Evolutionary conservation across 2,113 vertebrate species (phyloP).

Genomic region (Talpa occidentalis): DNA sequence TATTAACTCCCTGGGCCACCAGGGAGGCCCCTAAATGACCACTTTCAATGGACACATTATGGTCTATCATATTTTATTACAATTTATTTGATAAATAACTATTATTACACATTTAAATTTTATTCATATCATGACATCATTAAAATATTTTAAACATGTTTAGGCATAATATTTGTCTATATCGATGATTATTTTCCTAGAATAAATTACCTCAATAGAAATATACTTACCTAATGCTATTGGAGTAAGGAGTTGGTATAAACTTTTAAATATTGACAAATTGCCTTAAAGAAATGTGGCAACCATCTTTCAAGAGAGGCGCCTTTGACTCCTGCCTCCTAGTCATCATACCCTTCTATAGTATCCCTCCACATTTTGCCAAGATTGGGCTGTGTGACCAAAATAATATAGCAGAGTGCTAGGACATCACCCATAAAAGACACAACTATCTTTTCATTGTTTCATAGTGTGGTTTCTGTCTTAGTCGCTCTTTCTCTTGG

Average conservation of each 20-base stretch:
- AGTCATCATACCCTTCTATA: not conserved
- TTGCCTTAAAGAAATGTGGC: not conserved
- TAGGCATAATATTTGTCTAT: not conserved
- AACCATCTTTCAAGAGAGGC: not conserved
- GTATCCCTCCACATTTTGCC: not conserved
- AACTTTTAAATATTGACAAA: not conserved
- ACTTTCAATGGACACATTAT: not conserved
- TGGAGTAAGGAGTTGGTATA: not conserved
- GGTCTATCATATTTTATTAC: not conserved
- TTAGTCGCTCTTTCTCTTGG: not conserved
- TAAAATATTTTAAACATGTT: not conserved
- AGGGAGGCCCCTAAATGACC: too few relatives aligned
- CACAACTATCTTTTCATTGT: too few relatives aligned
- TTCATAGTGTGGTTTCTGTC: not conserved
- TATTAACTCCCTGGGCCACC: too few relatives aligned
- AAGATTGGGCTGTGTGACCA: not conserved
- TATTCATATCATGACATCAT: not conserved
- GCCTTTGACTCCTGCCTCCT: not conserved
- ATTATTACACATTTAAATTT: not conserved
- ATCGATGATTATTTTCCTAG: not conserved
- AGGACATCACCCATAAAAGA: not conserved
- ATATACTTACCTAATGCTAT: not conserved
- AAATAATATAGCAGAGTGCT: not conserved
- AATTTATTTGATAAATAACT: not conserved
- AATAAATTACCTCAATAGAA: not conserved